Percentiles rank a stretch among this genome's conserved stretches.
Conservation (phyloP, 2,797 vertebrate genomes). For the Mormyrus proboscirostris region DNA sequence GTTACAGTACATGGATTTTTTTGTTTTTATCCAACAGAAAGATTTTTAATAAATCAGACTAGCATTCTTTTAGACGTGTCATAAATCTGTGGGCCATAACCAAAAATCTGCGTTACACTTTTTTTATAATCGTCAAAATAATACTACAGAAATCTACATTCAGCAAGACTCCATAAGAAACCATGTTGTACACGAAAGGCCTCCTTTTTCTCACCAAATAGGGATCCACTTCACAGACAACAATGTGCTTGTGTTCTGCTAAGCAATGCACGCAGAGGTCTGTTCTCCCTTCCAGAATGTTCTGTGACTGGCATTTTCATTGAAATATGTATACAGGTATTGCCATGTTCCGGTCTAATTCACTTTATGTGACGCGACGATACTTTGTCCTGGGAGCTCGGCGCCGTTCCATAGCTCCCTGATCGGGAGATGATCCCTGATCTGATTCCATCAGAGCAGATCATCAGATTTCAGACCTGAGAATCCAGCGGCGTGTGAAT, state of each 20-base stretch:
- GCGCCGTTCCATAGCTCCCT: background rate
- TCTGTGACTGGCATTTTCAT: background rate
- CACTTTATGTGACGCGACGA: background rate
- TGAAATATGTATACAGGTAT: background rate
- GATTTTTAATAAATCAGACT: background rate
- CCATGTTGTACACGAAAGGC: background rate
- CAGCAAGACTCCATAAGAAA: background rate
- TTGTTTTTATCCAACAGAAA: background rate
- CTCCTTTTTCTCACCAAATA: background rate
- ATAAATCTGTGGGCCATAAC: background rate
- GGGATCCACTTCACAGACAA: background rate
- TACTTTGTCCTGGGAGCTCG: background rate
- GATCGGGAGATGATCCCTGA: too few species aligned
- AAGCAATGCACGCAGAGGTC: background rate
- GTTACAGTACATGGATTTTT: background rate
- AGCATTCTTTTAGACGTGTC: background rate
- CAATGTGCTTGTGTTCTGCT: background rate
- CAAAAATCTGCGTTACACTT: background rate
- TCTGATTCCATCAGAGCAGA: constrained; percentile 1
- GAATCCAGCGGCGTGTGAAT: background rate
- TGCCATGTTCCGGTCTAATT: background rate
- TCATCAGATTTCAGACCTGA: constrained; percentile 18
- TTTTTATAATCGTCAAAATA: background rate
- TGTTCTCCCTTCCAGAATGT: background rate
- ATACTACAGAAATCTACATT: background rate